Percentiles rank a stretch among this genome's conserved stretches.
phyloP scores from a whole-genome alignment of 2,888 invertebrate species.

The Drosophila engyochracea region DNA sequence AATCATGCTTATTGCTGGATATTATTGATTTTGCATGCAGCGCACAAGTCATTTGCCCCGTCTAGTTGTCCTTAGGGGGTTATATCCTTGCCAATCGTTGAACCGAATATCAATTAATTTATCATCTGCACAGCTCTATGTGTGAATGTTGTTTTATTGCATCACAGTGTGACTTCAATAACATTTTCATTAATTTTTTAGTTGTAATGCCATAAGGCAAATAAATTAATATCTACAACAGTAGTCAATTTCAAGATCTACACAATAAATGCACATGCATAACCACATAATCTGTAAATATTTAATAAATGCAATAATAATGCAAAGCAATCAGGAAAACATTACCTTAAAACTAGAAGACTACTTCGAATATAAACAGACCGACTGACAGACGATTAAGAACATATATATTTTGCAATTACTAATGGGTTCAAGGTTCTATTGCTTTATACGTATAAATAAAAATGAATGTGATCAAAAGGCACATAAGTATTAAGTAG shows the following conservation, averaged over 20 bases:
- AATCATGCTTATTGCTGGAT: not conserved
- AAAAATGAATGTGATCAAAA: not conserved
- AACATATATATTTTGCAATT: not conserved
- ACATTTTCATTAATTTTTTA: not conserved
- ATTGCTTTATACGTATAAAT: not conserved
- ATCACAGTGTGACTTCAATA: not conserved
- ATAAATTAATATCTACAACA: not conserved
- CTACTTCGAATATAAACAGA: not conserved
- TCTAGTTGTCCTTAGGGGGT: not conserved
- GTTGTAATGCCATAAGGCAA: not conserved
- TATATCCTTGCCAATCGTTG: not conserved
- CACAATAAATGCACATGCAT: not conserved
- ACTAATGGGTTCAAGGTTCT: not conserved
- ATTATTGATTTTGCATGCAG: slow-evolving; percentile 7
- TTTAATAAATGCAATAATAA: no score
- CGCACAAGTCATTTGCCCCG: not conserved
- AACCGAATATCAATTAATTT: not conserved
- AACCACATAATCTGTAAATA: not conserved
- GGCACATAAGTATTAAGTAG: not conserved
- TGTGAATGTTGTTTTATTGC: not conserved
- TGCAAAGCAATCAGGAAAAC: no score
- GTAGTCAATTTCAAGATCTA: not conserved
- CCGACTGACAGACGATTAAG: not conserved
- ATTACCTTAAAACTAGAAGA: not conserved
- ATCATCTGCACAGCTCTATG: not conserved